A percentile compares a stretch with the other conserved stretches of the same genome.
These are phyloP conservation scores for Mola mola DNA, from an alignment of 2,113 vertebrate genomes.

Conservation along the genomic window DNA sequence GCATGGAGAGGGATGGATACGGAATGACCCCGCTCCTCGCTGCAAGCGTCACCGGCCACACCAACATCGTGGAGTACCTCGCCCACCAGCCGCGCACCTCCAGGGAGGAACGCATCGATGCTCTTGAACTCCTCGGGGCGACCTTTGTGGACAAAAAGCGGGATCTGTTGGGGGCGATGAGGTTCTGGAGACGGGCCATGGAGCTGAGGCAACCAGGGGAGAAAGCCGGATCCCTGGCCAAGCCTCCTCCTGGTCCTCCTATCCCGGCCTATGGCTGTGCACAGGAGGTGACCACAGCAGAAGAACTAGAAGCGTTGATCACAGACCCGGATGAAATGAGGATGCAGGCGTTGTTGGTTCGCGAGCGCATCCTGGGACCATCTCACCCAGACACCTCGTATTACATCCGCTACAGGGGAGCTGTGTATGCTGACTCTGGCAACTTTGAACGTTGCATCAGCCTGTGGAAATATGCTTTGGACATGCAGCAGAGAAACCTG, in stretches of 20 bases:
- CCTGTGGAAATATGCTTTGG: slow-evolving; percentile 94
- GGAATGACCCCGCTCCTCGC: slow-evolving; percentile 96
- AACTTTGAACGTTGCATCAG: slow-evolving; percentile 95
- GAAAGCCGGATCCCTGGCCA: slow-evolving; percentile 79
- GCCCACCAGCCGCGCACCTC: slow-evolving; percentile 80
- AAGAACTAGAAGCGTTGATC: slow-evolving; percentile 92
- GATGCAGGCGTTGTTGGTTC: slow-evolving; percentile 92
- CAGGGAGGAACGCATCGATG: slow-evolving; percentile 87
- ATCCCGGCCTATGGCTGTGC: slow-evolving; percentile 91
- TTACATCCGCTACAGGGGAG: slow-evolving; percentile 94
- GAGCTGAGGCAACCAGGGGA: slow-evolving; percentile 86
- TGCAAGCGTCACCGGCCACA: slow-evolving; percentile 93
- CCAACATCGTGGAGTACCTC: slow-evolving; percentile 95
- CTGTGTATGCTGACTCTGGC: slow-evolving; percentile 93
- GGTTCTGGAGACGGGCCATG: slow-evolving; percentile 93
- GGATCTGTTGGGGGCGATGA: slow-evolving; percentile 90
- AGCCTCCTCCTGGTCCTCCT: slow-evolving; percentile 86
- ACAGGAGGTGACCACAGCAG: slow-evolving; percentile 84
- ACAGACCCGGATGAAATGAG: slow-evolving; percentile 96
- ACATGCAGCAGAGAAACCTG: slow-evolving; percentile 95
- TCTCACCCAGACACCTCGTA: slow-evolving; percentile 96
- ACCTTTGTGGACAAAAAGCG: slow-evolving; percentile 96
- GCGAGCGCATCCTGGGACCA: slow-evolving; percentile 93
- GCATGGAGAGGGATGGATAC: slow-evolving; percentile 93
- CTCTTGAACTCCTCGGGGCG: slow-evolving; percentile 90